Evolutionary conservation across 2,113 vertebrate species (phyloP).

Genomic region (Tympanuchus pallidicinctus): DNA sequence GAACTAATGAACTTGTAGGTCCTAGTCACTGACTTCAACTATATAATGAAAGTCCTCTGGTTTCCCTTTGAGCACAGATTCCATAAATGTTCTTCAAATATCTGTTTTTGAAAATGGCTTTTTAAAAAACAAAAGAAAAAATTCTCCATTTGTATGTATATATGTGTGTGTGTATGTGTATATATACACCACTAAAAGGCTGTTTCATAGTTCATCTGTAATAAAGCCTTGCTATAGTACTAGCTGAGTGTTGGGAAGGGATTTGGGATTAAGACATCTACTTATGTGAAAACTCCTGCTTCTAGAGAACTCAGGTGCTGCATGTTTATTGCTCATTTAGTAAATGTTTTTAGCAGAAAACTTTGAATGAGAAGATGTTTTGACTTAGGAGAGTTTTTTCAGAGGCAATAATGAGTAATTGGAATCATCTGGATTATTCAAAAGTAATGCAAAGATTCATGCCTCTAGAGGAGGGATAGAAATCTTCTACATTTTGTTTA

Average conservation of each 20-base stretch:
- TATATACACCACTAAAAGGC: not conserved
- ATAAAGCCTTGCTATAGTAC: not conserved
- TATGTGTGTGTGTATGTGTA: not conserved
- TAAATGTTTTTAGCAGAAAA: not conserved
- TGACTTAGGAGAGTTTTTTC: not conserved
- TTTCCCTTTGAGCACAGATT: not conserved
- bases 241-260: not conserved
- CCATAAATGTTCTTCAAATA: not conserved
- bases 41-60: not conserved
- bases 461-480: not conserved
- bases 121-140: not conserved
- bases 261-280: not conserved
- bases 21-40: not conserved
- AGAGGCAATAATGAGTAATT: not conserved
- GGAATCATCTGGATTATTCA: not conserved
- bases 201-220: not conserved
- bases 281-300: not conserved
- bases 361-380: not conserved
- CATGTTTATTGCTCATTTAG: not conserved
- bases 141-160: not conserved
- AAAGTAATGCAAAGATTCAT: not conserved
- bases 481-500: not conserved
- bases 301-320: not conserved
- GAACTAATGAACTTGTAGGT: not conserved
- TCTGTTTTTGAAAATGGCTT: not conserved